These are phyloP conservation scores for Allygus modestus DNA, from an alignment of 2,888 invertebrate genomes.

Conservation along the genomic window DNA sequence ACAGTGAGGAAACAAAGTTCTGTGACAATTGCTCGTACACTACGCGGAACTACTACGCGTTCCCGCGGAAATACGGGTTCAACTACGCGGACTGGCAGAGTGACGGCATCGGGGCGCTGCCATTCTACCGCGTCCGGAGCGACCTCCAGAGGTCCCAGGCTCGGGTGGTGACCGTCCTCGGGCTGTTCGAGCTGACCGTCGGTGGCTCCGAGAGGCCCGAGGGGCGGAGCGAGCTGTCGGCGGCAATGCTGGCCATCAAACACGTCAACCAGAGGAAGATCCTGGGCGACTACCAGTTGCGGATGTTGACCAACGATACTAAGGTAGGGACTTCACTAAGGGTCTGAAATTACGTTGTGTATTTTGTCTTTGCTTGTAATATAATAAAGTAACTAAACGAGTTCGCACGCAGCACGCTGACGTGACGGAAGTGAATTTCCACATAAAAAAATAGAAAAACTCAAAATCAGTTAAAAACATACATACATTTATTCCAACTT, in stretches of 20 bases:
- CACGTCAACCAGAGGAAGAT: slow-evolving; percentile 85
- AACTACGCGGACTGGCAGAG: slow-evolving; percentile 31
- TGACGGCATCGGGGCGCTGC: slow-evolving; percentile 9
- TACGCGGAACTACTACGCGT: background rate
- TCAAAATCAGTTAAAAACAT: too few relatives aligned
- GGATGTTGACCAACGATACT: slow-evolving; percentile 90
- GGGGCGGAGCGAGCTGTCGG: slow-evolving; percentile 85
- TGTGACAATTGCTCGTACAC: slow-evolving; percentile 27
- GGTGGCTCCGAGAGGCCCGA: slow-evolving; percentile 81
- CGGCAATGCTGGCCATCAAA: slow-evolving; percentile 87
- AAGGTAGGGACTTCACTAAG: slow-evolving; percentile 84
- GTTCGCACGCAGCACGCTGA: too few relatives aligned
- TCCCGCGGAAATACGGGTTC: slow-evolving; percentile 6
- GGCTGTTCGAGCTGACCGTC: slow-evolving; percentile 87
- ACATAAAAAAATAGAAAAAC: too few relatives aligned
- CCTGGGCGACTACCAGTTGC: slow-evolving; percentile 85
- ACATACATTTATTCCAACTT: too few relatives aligned
- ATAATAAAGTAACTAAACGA: too few relatives aligned
- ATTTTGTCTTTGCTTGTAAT: too few relatives aligned
- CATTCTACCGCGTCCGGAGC: slow-evolving; percentile 32
- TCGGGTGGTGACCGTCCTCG: slow-evolving; percentile 80
- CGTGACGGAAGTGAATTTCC: too few relatives aligned
- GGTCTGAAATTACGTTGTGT: background rate
- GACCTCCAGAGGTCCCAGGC: slow-evolving; percentile 22
- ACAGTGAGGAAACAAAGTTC: background rate